phyloP scores from a whole-genome alignment of 2,113 vertebrate species.

The Hyperopisus bebe region DNA sequence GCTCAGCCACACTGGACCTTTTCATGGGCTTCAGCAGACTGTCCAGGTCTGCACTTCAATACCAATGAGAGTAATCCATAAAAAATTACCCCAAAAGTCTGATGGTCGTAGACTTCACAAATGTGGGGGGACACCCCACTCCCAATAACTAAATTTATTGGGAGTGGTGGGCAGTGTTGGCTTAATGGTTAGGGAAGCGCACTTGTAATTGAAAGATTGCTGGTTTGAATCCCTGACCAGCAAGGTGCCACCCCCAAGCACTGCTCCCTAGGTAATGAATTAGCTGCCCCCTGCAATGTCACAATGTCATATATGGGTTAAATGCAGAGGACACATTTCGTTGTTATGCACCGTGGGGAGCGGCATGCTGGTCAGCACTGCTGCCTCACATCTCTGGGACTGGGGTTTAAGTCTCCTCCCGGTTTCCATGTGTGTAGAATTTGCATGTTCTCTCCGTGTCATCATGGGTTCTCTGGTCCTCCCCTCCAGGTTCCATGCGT shows the following conservation, averaged over 20 bases:
- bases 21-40: not conserved
- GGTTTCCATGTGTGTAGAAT: not conserved
- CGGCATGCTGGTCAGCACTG: not conserved
- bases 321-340: too few species aligned
- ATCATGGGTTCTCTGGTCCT: not conserved
- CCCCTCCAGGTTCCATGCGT: too few species aligned
- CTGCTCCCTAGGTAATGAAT: too few species aligned
- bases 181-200: too few species aligned
- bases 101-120: not conserved
- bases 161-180: too few species aligned
- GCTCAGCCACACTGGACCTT: not conserved
- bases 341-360: not conserved
- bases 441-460: not conserved
- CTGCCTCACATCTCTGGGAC: not conserved
- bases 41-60: not conserved
- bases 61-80: not conserved
- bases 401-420: not conserved
- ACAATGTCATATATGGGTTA: too few species aligned
- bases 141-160: not conserved
- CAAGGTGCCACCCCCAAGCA: too few species aligned
- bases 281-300: too few species aligned
- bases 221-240: too few species aligned
- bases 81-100: not conserved
- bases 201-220: too few species aligned
- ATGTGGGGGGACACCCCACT: not conserved